phyloP scores from a whole-genome alignment of 2,797 vertebrate genomes.

The Esox lucius region DNA sequence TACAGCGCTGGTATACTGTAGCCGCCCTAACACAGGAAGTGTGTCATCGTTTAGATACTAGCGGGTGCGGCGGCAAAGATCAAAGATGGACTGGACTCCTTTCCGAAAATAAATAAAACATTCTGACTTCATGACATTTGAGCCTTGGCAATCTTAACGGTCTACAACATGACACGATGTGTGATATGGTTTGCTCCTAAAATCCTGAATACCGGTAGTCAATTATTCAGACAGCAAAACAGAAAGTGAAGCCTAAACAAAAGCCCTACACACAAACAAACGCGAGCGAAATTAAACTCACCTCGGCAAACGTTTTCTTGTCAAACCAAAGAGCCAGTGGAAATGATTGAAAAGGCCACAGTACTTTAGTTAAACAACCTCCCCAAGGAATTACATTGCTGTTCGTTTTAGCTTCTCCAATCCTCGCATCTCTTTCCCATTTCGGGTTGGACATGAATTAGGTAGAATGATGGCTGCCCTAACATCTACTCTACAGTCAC shows the following conservation, averaged over 20 bases:
- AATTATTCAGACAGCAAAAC: neutral
- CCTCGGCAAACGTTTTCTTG: conserved; percentile 45
- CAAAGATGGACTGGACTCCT: neutral
- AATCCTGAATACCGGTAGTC: neutral
- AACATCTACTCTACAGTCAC: conserved; percentile 73
- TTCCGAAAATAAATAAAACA: neutral
- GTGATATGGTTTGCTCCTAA: neutral
- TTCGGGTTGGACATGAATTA: conserved; percentile 65
- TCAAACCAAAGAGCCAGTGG: neutral
- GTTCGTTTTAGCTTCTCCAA: conserved; percentile 22
- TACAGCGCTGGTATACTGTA: conserved; percentile 12
- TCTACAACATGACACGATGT: neutral
- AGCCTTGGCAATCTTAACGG: neutral
- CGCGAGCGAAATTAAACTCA: conserved; percentile 39
- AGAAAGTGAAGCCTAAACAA: conserved; percentile 37
- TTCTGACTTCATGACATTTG: neutral
- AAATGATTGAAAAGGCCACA: neutral
- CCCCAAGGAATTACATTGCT: conserved; percentile 61
- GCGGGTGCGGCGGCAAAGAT: conserved; percentile 7
- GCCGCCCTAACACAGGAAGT: conserved; percentile 38
- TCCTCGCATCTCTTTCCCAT: conserved; percentile 49
- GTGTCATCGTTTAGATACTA: conserved; percentile 22
- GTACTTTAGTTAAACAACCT: neutral
- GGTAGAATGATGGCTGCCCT: conserved; percentile 76
- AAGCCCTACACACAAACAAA: conserved; percentile 16